Base-by-base conservation (phyloP, 2,797 vertebrate genomes). In the Tympanoctomys barrerae region DNA sequence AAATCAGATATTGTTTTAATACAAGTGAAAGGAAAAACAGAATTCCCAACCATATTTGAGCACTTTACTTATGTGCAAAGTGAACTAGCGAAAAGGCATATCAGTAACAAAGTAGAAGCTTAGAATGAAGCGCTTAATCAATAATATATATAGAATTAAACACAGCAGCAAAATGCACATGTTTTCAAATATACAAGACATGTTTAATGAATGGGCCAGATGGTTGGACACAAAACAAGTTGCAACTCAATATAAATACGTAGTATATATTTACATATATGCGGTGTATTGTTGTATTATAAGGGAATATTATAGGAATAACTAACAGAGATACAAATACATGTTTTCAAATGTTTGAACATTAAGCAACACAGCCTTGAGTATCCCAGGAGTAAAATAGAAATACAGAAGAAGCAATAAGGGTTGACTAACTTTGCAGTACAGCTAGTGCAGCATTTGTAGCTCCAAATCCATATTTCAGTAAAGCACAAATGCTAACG, bases 131-230 rank as follows among this genome's bases (percentile, higher is more conserved):
- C 2, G 85, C 7, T 68, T 54, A 70, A 92, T 14, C 87, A 70
- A 49, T 49, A 49, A 21, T 70, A 21, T 36, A 18, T 16, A 18
- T 36, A 57, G 4, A 57, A 73, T 73, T 42, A 42, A 18, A 39
- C 19, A 36, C 21, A 73, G 36, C 21, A 42, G 39, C 10, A 57
- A 71, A 87, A 89, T 4, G 52, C 12, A 49, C 5, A 26, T 64
- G 52, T 10, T 77, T 93, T 87, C 49, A 81, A 84, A 26, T 42
- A 46, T 10, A 73, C 14, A 54, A 26, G 2, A 4, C 70, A 64
- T 52, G 4, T 88, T 90, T 90, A 78, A 84, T 33, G 31, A 93
- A 78, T 16, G 84, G 33, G 78, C 9, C 84, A 94, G 26, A 89
- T 28, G 2, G 31, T 80, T n/a, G 18, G 18, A 39, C 22, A 59